Base-by-base conservation (phyloP, 2,888 invertebrate genomes). In the Drosophila nr. fundita region DNA sequence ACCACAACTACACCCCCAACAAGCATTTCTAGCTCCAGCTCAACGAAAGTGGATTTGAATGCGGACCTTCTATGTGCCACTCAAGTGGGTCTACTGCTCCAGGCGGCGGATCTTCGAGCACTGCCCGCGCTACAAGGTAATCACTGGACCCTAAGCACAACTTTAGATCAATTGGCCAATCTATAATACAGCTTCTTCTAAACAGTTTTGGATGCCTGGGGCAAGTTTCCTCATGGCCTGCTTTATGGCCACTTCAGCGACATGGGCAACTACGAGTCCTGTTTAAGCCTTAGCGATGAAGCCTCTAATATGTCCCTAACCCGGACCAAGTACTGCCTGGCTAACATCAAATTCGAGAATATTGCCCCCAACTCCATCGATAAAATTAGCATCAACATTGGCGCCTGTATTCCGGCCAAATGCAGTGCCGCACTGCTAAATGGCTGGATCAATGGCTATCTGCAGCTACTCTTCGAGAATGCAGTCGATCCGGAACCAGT, bases 131-230 rank as follows among this genome's bases (percentile, higher is more conserved):
- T 90, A 2, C 40, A 42, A 61, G 78, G 87, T 87, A 59, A 83
- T 76, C 36, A 6, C 5, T 21, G 1, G 2, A 18, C 3, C 2
- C 18, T 21, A 45, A 53, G 24, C 27, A 27, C 27, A 32, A 18
- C 21, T 27, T 5, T 29, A 1, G 27, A 4, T 27, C n/a, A 55
- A 29, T 29, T n/a, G 55, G 11, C 21, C 18, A 7, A 21, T 10
- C 6, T 36, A 4, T 8, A 55, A 27, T 13, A 18, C 34, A 24
- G 18, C 18, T 29, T 36, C 11, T 3, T n/a, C 21, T 29, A 18
- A 24, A 21, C 63, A 94, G 93, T 94, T 82, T 45, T 93, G 1
- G 94, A 94, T 82, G 90, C 94, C 10, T 92, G 92, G 82, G 92
- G 93, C 32, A 93, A 93, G 79, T 71, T 92, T 4, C 93, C 93